These are phyloP conservation scores for Agrochola lota DNA, from an alignment of 2,888 invertebrate species.

Conservation along the genomic window DNA sequence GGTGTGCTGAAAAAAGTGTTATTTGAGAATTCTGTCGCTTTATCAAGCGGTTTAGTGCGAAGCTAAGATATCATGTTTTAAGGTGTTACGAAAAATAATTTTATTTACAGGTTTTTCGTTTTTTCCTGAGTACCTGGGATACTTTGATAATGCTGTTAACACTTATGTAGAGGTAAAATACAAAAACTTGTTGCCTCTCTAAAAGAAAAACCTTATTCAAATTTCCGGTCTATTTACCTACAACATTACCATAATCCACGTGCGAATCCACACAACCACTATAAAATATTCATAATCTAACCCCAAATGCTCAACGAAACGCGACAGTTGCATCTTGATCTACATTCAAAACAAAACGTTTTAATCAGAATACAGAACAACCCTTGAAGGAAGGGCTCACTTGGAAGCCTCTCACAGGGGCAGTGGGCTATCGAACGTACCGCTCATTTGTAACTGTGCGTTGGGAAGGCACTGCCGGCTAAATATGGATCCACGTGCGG, in stretches of 20 bases:
- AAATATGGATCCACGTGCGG: slow-evolving; percentile 86
- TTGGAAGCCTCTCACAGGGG: slow-evolving; percentile 88
- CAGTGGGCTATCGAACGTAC: slow-evolving; percentile 90
- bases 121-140: not conserved
- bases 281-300: slow-evolving; percentile 58
- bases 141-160: not conserved
- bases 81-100: not conserved
- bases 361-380: slow-evolving; percentile 78
- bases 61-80: not conserved
- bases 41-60: not conserved
- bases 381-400: slow-evolving; percentile 80
- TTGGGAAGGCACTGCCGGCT: slow-evolving; percentile 78
- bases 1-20: not conserved
- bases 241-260: slow-evolving; percentile 56
- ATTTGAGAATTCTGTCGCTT: not conserved
- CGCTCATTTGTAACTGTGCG: slow-evolving; percentile 87
- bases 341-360: slow-evolving; percentile 68
- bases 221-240: slow-evolving; percentile 40
- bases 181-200: not conserved
- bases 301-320: slow-evolving; percentile 59
- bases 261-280: slow-evolving; percentile 48
- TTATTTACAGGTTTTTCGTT: not conserved
- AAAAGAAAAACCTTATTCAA: slow-evolving; percentile 7
- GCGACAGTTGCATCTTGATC: slow-evolving; percentile 59
- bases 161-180: not conserved